Evolutionary conservation across 2,113 vertebrate genomes (phyloP).

Genomic region (Festucalex cinctus): DNA sequence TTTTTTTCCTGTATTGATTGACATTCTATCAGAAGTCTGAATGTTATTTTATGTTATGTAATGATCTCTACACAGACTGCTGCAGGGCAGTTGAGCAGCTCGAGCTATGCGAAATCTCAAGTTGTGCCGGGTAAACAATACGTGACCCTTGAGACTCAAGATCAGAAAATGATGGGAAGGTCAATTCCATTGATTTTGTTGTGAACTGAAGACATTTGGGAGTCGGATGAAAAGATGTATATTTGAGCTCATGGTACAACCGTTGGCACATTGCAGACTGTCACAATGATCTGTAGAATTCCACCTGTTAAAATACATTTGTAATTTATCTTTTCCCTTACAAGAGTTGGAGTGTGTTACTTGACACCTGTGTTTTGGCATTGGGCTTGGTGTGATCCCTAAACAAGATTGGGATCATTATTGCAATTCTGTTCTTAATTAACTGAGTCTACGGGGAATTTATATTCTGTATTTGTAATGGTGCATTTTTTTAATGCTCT

Average conservation of each 20-base stretch:
- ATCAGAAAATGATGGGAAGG: background rate
- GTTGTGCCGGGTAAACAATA: conserved; percentile 1
- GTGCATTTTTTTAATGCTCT: conserved; percentile 1
- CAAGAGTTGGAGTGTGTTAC: background rate
- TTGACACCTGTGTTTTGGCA: background rate
- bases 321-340: background rate
- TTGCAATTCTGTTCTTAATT: conserved; percentile 13
- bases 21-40: conserved; percentile 13
- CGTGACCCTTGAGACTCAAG: conserved; percentile 10
- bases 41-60: background rate
- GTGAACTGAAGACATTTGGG: too few species aligned
- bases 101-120: conserved; percentile 3
- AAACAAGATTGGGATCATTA: background rate
- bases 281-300: too few species aligned
- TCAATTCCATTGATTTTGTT: too few species aligned
- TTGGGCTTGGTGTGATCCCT: background rate
- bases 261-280: too few species aligned
- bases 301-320: too few species aligned
- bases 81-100: background rate
- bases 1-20: conserved; percentile 31
- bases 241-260: too few species aligned
- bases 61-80: background rate
- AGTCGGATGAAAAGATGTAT: too few species aligned
- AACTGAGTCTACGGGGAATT: conserved; percentile 15
- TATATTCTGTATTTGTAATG: conserved; percentile 7